These are phyloP conservation scores for Aphis craccivora DNA, from an alignment of 1,140 invertebrate species.

Conservation along the genomic window DNA sequence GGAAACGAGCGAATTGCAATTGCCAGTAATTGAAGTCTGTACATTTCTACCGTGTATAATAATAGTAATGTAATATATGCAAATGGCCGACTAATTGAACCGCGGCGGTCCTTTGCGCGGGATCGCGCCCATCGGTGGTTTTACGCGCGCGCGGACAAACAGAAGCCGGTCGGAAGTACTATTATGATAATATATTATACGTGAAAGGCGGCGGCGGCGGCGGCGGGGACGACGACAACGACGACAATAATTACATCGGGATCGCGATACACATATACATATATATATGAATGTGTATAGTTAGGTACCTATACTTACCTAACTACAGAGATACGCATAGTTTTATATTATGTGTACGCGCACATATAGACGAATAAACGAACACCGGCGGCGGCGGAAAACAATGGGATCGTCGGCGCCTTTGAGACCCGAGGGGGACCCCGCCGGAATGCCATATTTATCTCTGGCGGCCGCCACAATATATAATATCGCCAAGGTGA, in stretches of 20 bases:
- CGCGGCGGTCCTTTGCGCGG: constrained; percentile 1
- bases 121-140: neutral
- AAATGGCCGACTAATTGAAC: constrained; percentile 55
- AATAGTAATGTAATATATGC: constrained; percentile 40
- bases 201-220: neutral
- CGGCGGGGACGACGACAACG: neutral
- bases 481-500: constrained; percentile 50
- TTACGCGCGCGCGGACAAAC: neutral
- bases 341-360: neutral
- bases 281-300: neutral
- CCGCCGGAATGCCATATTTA: constrained; percentile 56
- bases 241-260: constrained; percentile 38
- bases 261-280: neutral
- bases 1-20: neutral
- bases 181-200: constrained; percentile 26
- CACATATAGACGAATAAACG: neutral
- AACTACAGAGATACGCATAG: neutral
- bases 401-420: constrained; percentile 56
- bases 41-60: neutral
- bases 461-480: constrained; percentile 17
- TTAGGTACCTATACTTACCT: constrained; percentile 7
- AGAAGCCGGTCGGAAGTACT: constrained; percentile 26
- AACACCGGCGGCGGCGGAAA: constrained; percentile 27
- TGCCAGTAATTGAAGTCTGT: constrained; percentile 16
- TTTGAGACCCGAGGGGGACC: constrained; percentile 47